Percentiles rank a stretch among this genome's conserved stretches.
Evolutionary conservation across 2,797 vertebrate species (phyloP).

Genomic region (Rhabdophis nuchalis): DNA sequence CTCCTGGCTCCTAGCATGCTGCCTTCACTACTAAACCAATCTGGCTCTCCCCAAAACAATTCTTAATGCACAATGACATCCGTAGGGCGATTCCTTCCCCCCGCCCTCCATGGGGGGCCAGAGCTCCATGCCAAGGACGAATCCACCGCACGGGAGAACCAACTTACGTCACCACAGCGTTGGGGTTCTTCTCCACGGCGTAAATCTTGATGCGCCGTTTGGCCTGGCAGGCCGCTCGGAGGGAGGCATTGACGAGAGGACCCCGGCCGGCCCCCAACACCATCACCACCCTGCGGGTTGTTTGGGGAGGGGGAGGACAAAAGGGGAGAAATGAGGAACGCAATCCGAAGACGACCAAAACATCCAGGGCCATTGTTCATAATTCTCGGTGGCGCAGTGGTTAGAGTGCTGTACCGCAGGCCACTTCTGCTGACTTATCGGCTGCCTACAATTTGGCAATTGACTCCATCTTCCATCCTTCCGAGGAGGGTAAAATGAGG

Average conservation of each 20-base stretch:
- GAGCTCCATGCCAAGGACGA: too few species aligned
- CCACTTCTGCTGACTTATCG: too few species aligned
- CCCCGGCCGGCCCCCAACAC: constrained; percentile 89
- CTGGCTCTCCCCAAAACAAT: not conserved
- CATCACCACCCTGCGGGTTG: constrained; percentile 81
- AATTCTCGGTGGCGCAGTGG: too few species aligned
- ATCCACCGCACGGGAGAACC: accelerated
- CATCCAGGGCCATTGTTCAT: too few species aligned
- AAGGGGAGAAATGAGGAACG: not conserved
- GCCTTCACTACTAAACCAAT: not conserved
- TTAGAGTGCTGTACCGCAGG: too few species aligned
- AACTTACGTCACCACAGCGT: constrained; percentile 89
- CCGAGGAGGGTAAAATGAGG: too few species aligned
- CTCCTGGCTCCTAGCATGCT: not conserved
- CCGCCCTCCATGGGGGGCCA: too few species aligned
- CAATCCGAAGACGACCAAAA: not conserved
- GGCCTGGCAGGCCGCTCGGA: constrained; percentile 85
- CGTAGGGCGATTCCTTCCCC: not conserved
- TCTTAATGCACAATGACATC: not conserved
- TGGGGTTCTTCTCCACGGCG: constrained; percentile 92
- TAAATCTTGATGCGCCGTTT: constrained; percentile 82
- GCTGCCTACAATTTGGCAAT: too few species aligned
- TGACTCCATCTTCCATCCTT: too few species aligned
- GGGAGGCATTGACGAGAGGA: constrained; percentile 86
- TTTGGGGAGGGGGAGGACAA: not conserved